Base-by-base conservation (phyloP, 2,113 vertebrate genomes). In the Tachuris rubrigastra region DNA sequence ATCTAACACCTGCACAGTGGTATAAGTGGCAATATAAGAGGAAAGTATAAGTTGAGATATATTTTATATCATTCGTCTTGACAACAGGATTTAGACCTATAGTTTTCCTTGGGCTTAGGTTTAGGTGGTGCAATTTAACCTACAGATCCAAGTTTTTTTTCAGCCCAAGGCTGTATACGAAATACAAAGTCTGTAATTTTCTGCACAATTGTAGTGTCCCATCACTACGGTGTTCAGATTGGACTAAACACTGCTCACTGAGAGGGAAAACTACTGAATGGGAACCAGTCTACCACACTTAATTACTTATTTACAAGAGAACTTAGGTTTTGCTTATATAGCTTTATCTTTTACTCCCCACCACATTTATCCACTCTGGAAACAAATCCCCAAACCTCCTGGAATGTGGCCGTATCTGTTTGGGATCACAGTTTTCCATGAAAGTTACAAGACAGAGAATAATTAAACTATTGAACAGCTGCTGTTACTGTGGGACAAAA, bases 291-390 rank as follows among this genome's bases (percentile, higher is more conserved):
- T 82, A 24, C 60, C 31, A 49, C 1, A 4, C 27, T 72, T 72
- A 73, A 95, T 60, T 78, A 72, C 58, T 49, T 27, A 52, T 92
- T 85, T 68, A 90, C 77, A 91, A 72, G 66, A 72, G 3, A 81
- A 60, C 22, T 65, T 56, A 28, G 10, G 25, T 80, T 88, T 85
- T 72, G 66, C 71, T 92, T 85, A 66, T 33, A 69, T 6, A 73
- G 37, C 18, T 75, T 79, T 79, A 89, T 53, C 69, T 92, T 91
- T 85, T 89, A 82, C 44, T 91, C 62, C 46, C 80, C 20, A 58
- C 28, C 6, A 42, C 0, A 1, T 67, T 68, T 78, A 89, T 85
- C 2, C 25, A 49, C 39, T 69, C 33, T 35, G 69, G 91, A 94
- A 78, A 79, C 49, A 83, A 91, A 89, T 78, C 67, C 2, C 0